A percentile compares a stretch with the other conserved stretches of the same genome.
Conservation (phyloP, 92 coral and sea anemone genomes). For the Porites lobata region DNA sequence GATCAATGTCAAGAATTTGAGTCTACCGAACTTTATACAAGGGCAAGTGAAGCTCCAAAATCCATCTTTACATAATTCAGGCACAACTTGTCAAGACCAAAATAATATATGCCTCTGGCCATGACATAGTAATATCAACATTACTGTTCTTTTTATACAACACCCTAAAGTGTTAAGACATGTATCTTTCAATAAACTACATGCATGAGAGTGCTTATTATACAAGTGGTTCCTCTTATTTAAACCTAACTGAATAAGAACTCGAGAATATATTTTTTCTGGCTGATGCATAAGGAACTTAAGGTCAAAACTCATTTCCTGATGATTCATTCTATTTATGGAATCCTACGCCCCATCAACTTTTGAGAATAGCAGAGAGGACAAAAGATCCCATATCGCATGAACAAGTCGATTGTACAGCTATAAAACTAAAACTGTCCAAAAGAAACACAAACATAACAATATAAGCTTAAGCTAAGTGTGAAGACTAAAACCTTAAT, state of each 20-base stretch:
- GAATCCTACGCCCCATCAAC: background rate
- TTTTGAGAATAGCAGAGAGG: background rate
- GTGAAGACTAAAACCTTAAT: background rate
- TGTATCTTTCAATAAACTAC: background rate
- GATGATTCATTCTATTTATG: background rate
- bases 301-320: background rate
- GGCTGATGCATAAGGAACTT: background rate
- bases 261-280: background rate
- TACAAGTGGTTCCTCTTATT: background rate
- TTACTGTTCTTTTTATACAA: background rate
- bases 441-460: conserved; percentile 5
- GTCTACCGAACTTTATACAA: background rate
- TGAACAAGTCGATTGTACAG: background rate
- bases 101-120: background rate
- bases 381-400: background rate
- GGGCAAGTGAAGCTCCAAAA: background rate
- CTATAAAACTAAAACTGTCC: background rate
- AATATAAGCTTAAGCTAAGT: background rate
- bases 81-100: background rate
- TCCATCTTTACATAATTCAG: background rate
- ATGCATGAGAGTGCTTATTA: background rate
- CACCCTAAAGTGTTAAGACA: background rate
- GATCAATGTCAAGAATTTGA: background rate
- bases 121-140: background rate
- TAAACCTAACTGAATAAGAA: background rate